Evolutionary conservation across 2,797 vertebrate species (phyloP).

Genomic region (Muscicapa striata): DNA sequence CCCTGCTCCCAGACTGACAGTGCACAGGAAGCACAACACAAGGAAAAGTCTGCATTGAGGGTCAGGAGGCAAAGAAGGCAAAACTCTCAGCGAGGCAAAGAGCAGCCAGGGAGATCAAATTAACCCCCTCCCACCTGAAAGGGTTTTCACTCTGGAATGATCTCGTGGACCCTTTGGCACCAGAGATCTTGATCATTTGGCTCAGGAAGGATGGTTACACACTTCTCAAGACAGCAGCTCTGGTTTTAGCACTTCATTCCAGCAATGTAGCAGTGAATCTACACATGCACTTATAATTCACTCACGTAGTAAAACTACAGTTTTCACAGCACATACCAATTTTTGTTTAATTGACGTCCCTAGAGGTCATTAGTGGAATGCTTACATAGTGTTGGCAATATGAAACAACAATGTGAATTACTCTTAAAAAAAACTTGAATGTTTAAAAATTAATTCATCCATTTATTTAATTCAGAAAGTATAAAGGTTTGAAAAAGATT

Average conservation of each 20-base stretch:
- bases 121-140: not conserved
- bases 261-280: not conserved
- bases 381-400: not conserved
- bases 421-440: not conserved
- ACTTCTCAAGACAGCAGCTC: not conserved
- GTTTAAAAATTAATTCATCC: not conserved
- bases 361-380: not conserved
- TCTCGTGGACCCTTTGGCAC: rapidly evolving
- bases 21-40: not conserved
- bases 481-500: not conserved
- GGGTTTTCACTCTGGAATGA: not conserved
- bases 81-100: not conserved
- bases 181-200: rapidly evolving
- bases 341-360: not conserved
- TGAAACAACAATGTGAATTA: not conserved
- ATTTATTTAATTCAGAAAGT: not conserved
- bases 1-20: not conserved
- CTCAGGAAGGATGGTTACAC: not conserved
- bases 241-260: not conserved
- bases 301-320: not conserved
- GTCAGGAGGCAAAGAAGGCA: not conserved
- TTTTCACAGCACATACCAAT: not conserved
- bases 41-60: rapidly evolving
- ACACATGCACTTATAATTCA: not conserved
- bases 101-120: not conserved